Evolutionary conservation across 2,797 vertebrate species (phyloP), one percentile per base, ranked within the genome.

Genomic region (Ara ararauna): DNA sequence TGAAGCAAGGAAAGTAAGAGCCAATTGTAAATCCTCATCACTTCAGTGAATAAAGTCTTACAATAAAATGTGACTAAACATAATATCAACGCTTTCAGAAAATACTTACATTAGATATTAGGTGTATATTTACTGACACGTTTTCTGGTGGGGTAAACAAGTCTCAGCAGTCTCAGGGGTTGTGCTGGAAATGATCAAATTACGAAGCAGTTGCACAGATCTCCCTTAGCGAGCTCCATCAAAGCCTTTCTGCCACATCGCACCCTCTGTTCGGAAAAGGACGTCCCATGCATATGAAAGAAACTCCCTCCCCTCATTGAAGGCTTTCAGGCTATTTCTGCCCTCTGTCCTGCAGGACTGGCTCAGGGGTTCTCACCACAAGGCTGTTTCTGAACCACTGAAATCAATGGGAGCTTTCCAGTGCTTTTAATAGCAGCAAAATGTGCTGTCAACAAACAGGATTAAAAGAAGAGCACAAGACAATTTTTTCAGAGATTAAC

Each of bases 371-470:
- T 40, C 36, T 86, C 45, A 73, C 30, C 11, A 20, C 44, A 70
- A 58, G 13, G 47, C 27, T 79, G 9, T 64, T 82, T 85, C 89
- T 74, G 65, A 80, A 71, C 10, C 5, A 7, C 85, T 87, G 40
- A 82, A 85, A 89, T 90, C 80, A 90, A 10, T 65, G 27, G 17
- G 87, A 94, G 16, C 23, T 88, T 88, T 82, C 65, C 51, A 89
- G 48, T 17, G 30, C 45, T 88, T 89, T 89, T 82, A 80, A 91
- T 80, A 91, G 77, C 10, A 89, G 42, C 36, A 85, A 78, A 90
- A 95, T 62, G 44, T 53, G 32, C 47, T 90, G 54, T 95, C 76
- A 70, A 85, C 64, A 76, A 74, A 79, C 2, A 5, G 48, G 76
- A 54, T 90, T 89, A 58, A 75, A 89, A 68, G 42, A 68, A 75